Evolutionary conservation across 2,888 invertebrate species (phyloP).

Genomic region (Nomada flava): DNA sequence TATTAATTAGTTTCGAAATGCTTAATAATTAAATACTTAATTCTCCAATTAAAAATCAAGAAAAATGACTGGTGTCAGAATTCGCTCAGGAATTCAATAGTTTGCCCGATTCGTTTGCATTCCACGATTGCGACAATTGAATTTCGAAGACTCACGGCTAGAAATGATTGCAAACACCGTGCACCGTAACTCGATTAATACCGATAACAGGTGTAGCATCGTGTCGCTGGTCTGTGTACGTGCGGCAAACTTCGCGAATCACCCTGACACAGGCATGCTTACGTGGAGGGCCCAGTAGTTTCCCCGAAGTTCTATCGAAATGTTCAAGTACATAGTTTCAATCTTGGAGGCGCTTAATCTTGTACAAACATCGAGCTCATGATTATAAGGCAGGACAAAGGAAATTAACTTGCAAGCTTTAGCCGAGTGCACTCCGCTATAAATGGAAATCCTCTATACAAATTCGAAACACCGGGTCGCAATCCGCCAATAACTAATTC

Average conservation of each 20-base stretch:
- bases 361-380: neutral
- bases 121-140: neutral
- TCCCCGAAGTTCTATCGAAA: neutral
- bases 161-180: neutral
- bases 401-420: conserved; percentile 6
- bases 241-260: neutral
- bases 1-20: too few species aligned
- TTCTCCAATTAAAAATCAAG: too few species aligned
- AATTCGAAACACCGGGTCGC: too few species aligned
- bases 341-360: conserved; percentile 18
- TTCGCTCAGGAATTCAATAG: too few species aligned
- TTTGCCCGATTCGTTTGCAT: neutral
- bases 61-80: too few species aligned
- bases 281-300: neutral
- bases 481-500: too few species aligned
- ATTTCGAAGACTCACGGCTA: neutral
- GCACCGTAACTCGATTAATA: neutral
- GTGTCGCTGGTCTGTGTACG: neutral
- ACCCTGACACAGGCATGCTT: neutral
- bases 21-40: too few species aligned
- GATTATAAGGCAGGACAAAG: neutral
- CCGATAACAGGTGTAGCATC: neutral
- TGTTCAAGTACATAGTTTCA: conserved; percentile 4
- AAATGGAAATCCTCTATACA: neutral
- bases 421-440: neutral